Conservation (phyloP, 2,888 invertebrate genomes). For the Hypena proboscidalis region DNA sequence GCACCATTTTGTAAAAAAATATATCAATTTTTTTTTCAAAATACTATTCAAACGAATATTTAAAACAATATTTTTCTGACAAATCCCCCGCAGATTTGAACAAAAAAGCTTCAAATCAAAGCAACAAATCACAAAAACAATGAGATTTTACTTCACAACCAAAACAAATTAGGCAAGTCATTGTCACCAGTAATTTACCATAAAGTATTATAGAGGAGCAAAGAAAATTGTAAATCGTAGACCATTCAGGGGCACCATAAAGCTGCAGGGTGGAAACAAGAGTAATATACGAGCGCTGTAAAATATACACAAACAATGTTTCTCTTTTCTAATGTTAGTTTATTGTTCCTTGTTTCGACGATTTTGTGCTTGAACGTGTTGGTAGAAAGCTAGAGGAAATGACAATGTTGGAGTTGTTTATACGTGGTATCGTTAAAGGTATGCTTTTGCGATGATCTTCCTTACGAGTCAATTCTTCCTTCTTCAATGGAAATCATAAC, state of each 20-base stretch:
- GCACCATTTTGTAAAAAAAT: too few species aligned
- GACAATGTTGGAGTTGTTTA: too few species aligned
- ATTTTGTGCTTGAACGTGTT: neutral
- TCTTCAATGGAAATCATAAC: too few species aligned
- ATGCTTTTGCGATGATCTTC: too few species aligned
- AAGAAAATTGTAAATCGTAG: conserved; percentile 36
- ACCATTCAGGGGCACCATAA: conserved; percentile 77
- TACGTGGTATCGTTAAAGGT: too few species aligned
- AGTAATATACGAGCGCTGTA: conserved; percentile 70
- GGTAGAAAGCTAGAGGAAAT: too few species aligned
- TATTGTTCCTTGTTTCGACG: conserved; percentile 4
- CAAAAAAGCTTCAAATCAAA: conserved; percentile 55
- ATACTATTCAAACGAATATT: conserved; percentile 7
- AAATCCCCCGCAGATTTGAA: conserved; percentile 49
- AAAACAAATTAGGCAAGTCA: conserved; percentile 78
- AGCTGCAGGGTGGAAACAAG: conserved; percentile 51
- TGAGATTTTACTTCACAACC: conserved; percentile 69
- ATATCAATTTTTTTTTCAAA: too few species aligned
- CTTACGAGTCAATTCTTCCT: too few species aligned
- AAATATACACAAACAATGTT: conserved; percentile 54
- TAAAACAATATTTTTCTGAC: conserved; percentile 29
- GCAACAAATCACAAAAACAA: conserved; percentile 69
- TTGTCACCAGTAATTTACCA: conserved; percentile 35
- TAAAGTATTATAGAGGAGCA: conserved; percentile 8
- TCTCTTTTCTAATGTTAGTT: conserved; percentile 8